phyloP scores from a whole-genome alignment of 2,113 vertebrate genomes.

The Isichthys henryi region DNA sequence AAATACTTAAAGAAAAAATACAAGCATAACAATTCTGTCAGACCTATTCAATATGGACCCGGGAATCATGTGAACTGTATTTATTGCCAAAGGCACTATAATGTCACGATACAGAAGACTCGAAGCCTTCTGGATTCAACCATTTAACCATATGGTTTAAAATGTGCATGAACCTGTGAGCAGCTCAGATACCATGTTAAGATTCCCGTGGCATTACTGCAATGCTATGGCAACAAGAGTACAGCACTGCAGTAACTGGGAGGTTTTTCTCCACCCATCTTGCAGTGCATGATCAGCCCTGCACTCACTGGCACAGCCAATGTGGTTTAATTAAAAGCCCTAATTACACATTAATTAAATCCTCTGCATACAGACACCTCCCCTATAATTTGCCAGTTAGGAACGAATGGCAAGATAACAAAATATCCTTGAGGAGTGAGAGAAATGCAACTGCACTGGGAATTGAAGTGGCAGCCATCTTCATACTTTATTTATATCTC shows the following conservation, averaged over 20 bases:
- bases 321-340: background rate
- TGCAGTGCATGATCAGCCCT: background rate
- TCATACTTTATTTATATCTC: background rate
- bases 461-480: background rate
- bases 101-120: background rate
- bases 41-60: background rate
- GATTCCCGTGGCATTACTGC: background rate
- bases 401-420: background rate
- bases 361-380: background rate
- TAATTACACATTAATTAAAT: constrained; percentile 2
- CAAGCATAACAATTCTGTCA: background rate
- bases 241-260: background rate
- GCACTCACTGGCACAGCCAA: background rate
- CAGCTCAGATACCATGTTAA: background rate
- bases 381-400: constrained; percentile 6
- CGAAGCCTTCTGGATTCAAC: background rate
- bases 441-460: background rate
- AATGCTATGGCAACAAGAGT: background rate
- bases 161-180: background rate
- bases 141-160: background rate
- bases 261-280: background rate
- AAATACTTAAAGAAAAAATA: background rate
- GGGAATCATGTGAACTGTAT: background rate
- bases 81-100: background rate
- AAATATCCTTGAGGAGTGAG: background rate